phyloP scores from a whole-genome alignment of 2,797 vertebrate species.

The Sebastes melanostomus region DNA sequence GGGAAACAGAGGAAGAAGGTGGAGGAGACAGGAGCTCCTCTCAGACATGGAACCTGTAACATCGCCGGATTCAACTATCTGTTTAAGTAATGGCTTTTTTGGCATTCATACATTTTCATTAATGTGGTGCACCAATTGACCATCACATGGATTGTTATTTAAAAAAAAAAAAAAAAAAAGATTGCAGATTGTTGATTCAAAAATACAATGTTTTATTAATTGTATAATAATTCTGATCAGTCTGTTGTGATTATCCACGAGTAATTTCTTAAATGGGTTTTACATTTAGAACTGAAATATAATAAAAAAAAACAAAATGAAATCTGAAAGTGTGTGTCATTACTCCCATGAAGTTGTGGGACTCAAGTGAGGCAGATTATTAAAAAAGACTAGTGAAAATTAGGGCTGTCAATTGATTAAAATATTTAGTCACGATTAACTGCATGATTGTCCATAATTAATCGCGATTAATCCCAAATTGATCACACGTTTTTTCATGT shows the following conservation, averaged over 20 bases:
- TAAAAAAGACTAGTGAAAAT: no score
- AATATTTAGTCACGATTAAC: no score
- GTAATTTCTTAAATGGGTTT: no score
- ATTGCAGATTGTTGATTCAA: neutral
- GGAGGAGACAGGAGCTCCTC: neutral
- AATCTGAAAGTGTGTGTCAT: no score
- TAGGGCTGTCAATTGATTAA: no score
- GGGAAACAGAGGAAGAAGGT: slow-evolving; percentile 23
- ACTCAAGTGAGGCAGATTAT: no score
- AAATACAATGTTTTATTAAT: neutral
- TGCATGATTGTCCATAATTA: no score
- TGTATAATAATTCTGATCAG: neutral
- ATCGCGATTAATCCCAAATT: rapidly evolving
- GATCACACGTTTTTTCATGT: no score
- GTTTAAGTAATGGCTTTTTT: neutral
- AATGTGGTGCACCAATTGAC: neutral
- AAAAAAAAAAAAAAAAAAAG: neutral
- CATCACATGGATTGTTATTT: no score
- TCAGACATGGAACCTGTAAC: neutral
- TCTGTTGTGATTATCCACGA: neutral
- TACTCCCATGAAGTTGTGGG: no score
- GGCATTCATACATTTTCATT: neutral
- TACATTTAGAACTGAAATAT: no score
- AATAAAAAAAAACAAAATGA: no score
- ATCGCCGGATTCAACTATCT: neutral